Evolutionary conservation across 1,140 invertebrate genomes (phyloP), one percentile per base, ranked within the genome.

Genomic region (Lordiphosa mommai): DNA sequence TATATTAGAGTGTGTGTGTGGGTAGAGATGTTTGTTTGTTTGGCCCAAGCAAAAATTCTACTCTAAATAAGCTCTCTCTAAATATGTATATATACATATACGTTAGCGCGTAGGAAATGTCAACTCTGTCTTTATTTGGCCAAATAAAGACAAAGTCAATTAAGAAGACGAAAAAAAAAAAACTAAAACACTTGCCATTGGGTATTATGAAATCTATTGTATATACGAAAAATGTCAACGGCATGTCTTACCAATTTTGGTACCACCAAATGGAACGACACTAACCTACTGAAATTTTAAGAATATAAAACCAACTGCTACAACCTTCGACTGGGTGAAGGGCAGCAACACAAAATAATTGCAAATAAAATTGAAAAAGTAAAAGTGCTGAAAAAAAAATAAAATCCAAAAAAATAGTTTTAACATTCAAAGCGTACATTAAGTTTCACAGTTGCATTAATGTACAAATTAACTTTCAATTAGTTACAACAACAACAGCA

Each of bases 381-480:
- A 70, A 66, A 66, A 66, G 61, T 66, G 59, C 47, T 51, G 40
- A 49, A 33, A 16, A 17, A 33, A 13, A 36, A 38, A 32, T 4
- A 52, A 56, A 43, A 50, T 16, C 51, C 27, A 59, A 64, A 33
- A 10, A 29, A 27, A 55, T 38, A 23, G 51, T 60, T 33, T 69
- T 65, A 60, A 49, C 43, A 69, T 69, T 65, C 61, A 65, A 60
- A 60, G 30, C 38, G 49, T 49, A 47, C 34, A 51, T 69, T 66
- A 48, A 60, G 36, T 57, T 67, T 67, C 58, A 57, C 47, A 67
- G 58, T 56, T 68, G 64, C 64, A 68, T 68, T 66, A 47, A 70
- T 70, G 55, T 61, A 49, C 51, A 70, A 70, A 60, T 70, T 70
- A 70, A 70, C 57, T 70, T 70, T 66, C 61, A 70, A 70, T 70